Conservation (phyloP, 2,888 invertebrate genomes). For the Teinopalpus imperialis region DNA sequence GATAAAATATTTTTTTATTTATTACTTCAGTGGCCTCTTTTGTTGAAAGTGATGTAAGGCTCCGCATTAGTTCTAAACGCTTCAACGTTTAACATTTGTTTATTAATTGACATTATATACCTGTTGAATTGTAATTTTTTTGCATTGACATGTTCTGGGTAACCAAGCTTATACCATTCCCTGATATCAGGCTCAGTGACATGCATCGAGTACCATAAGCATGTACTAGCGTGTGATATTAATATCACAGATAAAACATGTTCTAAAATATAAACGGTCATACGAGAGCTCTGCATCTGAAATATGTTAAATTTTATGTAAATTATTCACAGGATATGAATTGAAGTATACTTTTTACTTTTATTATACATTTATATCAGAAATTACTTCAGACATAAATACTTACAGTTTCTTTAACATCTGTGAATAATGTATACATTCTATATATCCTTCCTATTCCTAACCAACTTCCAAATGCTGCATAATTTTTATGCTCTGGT, state of each 20-base stretch:
- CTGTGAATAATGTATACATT: conserved; percentile 45
- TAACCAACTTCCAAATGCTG: conserved; percentile 54
- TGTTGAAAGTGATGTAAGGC: too few relatives aligned
- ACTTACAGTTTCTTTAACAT: conserved; percentile 58
- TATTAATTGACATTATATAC: too few relatives aligned
- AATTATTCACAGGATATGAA: background rate
- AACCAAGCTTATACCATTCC: conserved; percentile 45
- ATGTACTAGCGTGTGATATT: conserved; percentile 53
- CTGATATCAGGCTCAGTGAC: conserved; percentile 20
- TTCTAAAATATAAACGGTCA: conserved; percentile 49
- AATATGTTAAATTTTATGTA: conserved; percentile 9
- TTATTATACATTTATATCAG: too few relatives aligned
- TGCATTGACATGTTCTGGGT: conserved; percentile 47
- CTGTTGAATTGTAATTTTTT: conserved; percentile 49
- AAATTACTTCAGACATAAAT: too few relatives aligned
- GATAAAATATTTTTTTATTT: too few relatives aligned
- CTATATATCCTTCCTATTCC: conserved; percentile 61
- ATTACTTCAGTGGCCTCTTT: too few relatives aligned
- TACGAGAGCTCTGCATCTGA: conserved; percentile 60
- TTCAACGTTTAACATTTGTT: too few relatives aligned
- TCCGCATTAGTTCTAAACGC: too few relatives aligned
- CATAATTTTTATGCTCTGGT: conserved; percentile 28
- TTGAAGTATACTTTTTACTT: too few relatives aligned
- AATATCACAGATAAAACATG: conserved; percentile 45
- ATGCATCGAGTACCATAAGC: conserved; percentile 55